Evolutionary conservation across 1,140 invertebrate genomes (phyloP).

Genomic region (Sipha flava): DNA sequence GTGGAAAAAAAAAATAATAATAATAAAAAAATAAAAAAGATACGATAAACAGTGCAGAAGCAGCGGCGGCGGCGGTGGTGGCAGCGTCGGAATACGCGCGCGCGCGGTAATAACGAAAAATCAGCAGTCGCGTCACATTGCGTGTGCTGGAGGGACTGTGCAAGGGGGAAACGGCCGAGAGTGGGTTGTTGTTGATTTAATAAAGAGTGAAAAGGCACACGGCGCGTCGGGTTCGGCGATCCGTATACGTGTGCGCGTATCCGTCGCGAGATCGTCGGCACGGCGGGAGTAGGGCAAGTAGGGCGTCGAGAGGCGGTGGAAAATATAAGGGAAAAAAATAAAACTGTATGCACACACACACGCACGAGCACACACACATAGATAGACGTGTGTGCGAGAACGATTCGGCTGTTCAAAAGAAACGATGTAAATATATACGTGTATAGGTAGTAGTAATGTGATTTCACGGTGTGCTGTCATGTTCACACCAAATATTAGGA

Average conservation of each 20-base stretch:
- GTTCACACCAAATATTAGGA: slow-evolving; percentile 31
- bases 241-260: not conserved
- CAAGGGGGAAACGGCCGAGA: not conserved
- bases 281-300: not conserved
- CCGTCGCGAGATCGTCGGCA: too few relatives aligned
- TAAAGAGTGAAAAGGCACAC: slow-evolving; percentile 28
- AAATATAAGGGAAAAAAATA: not conserved
- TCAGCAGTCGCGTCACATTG: slow-evolving; percentile 28
- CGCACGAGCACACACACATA: too few relatives aligned
- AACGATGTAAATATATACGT: too few relatives aligned
- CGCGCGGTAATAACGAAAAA: not conserved
- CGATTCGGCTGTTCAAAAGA: slow-evolving; percentile 5
- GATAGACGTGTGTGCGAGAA: not conserved
- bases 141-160: not conserved
- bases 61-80: not conserved
- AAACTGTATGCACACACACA: not conserved
- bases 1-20: not conserved
- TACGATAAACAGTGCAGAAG: not conserved
- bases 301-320: too few relatives aligned
- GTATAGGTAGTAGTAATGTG: slow-evolving; percentile 25
- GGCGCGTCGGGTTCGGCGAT: not conserved
- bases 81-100: too few relatives aligned
- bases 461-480: slow-evolving; percentile 30
- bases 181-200: slow-evolving; percentile 25
- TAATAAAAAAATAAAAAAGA: not conserved